Evolutionary conservation across 2,797 vertebrate species (phyloP).

Genomic region (Myotis myotis): DNA sequence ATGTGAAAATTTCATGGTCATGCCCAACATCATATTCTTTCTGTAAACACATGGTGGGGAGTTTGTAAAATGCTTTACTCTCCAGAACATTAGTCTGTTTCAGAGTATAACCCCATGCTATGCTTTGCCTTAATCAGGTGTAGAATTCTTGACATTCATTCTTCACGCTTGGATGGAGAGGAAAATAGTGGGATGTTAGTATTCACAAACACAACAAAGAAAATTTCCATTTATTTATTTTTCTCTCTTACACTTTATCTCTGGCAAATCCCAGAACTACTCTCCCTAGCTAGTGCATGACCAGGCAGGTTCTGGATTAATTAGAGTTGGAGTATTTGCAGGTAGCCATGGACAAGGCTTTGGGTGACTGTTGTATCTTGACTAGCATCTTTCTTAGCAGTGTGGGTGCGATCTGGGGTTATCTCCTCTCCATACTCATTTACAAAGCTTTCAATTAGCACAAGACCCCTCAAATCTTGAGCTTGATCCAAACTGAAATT

Average conservation of each 20-base stretch:
- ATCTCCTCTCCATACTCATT: neutral
- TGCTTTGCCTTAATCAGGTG: neutral
- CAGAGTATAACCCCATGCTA: neutral
- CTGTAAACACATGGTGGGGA: neutral
- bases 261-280: neutral
- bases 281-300: neutral
- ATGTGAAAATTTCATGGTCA: neutral
- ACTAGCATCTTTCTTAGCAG: neutral
- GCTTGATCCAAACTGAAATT: neutral
- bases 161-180: constrained; percentile 19
- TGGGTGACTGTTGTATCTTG: neutral
- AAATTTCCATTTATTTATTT: constrained; percentile 20
- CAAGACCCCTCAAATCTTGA: neutral
- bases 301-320: neutral
- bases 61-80: neutral
- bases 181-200: constrained; percentile 8
- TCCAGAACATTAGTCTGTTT: neutral
- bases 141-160: constrained; percentile 18
- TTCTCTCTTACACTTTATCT: neutral
- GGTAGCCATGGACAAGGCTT: neutral
- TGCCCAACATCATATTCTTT: neutral
- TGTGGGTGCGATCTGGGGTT: neutral
- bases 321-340: neutral
- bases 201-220: neutral
- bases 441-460: neutral